phyloP scores from a whole-genome alignment of 2,888 invertebrate species.

The Heliconius charithonia region DNA sequence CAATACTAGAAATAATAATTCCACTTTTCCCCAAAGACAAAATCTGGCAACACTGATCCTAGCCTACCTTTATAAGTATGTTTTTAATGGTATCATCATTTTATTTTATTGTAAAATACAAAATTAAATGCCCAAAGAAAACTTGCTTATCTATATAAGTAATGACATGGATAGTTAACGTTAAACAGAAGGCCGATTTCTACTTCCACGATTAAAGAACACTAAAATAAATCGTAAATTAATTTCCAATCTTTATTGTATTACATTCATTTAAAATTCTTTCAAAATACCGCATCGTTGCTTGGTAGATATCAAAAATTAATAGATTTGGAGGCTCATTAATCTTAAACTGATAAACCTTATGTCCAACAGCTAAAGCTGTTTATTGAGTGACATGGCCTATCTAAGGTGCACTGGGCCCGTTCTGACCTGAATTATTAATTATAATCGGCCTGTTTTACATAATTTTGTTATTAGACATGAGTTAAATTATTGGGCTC shows the following conservation, averaged over 20 bases:
- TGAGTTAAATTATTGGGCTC: conserved; percentile 74
- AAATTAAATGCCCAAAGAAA: neutral
- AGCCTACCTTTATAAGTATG: too few relatives aligned
- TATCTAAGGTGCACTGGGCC: conserved; percentile 60
- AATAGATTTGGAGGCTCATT: conserved; percentile 30
- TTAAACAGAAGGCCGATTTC: conserved; percentile 25
- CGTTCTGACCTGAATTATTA: conserved; percentile 74
- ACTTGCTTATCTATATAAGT: neutral
- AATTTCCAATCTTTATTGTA: conserved; percentile 52
- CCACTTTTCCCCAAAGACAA: too few relatives aligned
- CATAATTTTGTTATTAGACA: conserved; percentile 81
- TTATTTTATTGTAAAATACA: neutral
- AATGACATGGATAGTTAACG: neutral
- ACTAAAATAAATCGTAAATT: conserved; percentile 50
- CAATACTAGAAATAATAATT: too few relatives aligned
- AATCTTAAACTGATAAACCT: conserved; percentile 6
- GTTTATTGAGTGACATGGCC: conserved; percentile 48
- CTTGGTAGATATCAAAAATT: conserved; percentile 40
- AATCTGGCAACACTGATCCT: too few relatives aligned
- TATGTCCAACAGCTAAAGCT: conserved; percentile 48
- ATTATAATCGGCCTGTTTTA: conserved; percentile 76
- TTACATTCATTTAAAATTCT: conserved; percentile 45
- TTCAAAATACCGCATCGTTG: conserved; percentile 44
- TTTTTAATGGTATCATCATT: neutral
- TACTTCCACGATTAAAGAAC: conserved; percentile 40